Percentiles rank a stretch among this genome's conserved stretches.
phyloP scores from a whole-genome alignment of 2,113 vertebrate genomes.

The Thamnophis sirtalis region DNA sequence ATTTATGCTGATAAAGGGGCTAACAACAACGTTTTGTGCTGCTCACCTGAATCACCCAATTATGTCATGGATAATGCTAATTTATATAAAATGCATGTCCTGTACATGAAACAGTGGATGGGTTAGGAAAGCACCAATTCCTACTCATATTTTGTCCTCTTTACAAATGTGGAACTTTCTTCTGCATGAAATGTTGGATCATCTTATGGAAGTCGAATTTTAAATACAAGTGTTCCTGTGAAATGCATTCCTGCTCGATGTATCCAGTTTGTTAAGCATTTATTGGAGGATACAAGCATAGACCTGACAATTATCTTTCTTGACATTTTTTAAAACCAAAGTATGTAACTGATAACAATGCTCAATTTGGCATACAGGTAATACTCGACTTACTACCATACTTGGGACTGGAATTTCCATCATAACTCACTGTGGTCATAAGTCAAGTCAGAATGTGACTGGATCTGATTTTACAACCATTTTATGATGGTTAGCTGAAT shows the following conservation, averaged over 20 bases:
- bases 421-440: background rate
- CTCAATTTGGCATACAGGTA: background rate
- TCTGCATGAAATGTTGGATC: background rate
- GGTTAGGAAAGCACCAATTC: background rate
- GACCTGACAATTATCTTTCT: background rate
- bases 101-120: background rate
- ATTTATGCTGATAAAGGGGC: background rate
- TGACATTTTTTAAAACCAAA: background rate
- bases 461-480: background rate
- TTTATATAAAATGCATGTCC: conserved; percentile 9
- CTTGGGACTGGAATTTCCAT: background rate
- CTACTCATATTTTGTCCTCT: background rate
- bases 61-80: background rate
- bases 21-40: conserved; percentile 2
- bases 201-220: background rate
- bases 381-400: background rate
- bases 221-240: background rate
- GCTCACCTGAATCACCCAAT: background rate
- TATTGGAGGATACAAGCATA: background rate
- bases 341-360: background rate
- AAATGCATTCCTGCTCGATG: background rate
- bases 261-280: background rate
- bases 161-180: background rate
- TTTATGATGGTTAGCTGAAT: background rate
- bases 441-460: background rate